Conservation (phyloP, 1,140 invertebrate genomes). For the Scylla paramamosain region DNA sequence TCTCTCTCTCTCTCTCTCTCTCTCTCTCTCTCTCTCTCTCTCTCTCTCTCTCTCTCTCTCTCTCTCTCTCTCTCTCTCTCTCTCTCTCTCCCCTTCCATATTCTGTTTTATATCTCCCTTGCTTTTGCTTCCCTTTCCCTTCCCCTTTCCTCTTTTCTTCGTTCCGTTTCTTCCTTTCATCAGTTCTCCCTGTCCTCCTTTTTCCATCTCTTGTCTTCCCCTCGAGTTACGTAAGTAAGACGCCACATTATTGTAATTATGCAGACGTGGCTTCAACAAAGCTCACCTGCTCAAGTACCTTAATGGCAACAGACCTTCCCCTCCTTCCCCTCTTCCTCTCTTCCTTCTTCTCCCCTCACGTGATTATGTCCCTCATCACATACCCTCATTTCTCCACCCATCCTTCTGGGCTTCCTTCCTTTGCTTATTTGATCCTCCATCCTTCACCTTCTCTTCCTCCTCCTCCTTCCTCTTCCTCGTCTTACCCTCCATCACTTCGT, state of each 20-base stretch:
- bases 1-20: too few species aligned
- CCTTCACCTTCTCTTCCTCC: not conserved
- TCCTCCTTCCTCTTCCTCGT: not conserved
- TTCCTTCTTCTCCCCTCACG: not conserved
- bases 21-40: not conserved
- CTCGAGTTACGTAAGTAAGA: too few species aligned
- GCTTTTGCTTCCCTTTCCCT: not conserved
- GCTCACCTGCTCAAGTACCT: too few species aligned
- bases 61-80: not conserved
- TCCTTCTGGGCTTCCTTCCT: not conserved
- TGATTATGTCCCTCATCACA: not conserved
- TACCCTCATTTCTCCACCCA: not conserved
- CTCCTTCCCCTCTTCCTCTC: too few species aligned
- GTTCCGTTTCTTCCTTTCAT: not conserved
- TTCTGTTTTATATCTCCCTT: not conserved
- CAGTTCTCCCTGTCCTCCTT: too few species aligned
- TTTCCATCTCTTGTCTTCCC: too few species aligned
- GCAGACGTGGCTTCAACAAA: too few species aligned
- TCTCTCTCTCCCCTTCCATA: not conserved
- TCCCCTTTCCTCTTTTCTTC: not conserved
- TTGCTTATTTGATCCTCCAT: not conserved
- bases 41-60: too few species aligned
- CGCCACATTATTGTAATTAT: too few species aligned
- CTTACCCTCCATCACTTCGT: not conserved
- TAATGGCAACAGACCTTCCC: too few species aligned